phyloP scores from a whole-genome alignment of 2,113 vertebrate species.

The Numenius arquata region DNA sequence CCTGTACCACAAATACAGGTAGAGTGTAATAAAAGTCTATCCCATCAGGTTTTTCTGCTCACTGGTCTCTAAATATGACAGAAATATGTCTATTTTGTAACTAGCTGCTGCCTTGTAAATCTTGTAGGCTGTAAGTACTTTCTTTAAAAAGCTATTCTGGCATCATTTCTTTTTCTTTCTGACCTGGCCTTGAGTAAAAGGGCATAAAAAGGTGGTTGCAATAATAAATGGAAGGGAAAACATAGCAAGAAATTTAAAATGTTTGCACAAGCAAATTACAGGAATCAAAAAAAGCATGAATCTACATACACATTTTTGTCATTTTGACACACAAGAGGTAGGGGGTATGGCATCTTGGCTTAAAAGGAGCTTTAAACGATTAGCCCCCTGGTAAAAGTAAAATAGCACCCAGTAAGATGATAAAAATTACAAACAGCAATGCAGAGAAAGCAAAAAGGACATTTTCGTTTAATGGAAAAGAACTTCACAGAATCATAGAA shows the following conservation, averaged over 20 bases:
- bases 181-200: background rate
- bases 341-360: background rate
- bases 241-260: background rate
- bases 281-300: background rate
- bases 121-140: background rate
- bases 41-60: background rate
- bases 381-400: background rate
- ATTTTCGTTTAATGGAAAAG: background rate
- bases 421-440: background rate
- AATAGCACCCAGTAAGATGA: background rate
- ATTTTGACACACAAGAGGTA: background rate
- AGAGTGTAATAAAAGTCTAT: background rate
- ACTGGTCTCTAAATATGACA: background rate
- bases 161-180: background rate
- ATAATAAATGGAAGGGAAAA: background rate
- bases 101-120: background rate
- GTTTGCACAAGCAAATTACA: background rate
- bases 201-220: background rate
- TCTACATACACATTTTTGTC: background rate
- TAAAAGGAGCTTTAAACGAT: background rate
- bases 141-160: background rate
- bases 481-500: too few relatives aligned
- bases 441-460: background rate
- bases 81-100: background rate
- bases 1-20: background rate